Base-by-base conservation (phyloP, 2,113 vertebrate genomes). In the Lucifuga dentata region DNA sequence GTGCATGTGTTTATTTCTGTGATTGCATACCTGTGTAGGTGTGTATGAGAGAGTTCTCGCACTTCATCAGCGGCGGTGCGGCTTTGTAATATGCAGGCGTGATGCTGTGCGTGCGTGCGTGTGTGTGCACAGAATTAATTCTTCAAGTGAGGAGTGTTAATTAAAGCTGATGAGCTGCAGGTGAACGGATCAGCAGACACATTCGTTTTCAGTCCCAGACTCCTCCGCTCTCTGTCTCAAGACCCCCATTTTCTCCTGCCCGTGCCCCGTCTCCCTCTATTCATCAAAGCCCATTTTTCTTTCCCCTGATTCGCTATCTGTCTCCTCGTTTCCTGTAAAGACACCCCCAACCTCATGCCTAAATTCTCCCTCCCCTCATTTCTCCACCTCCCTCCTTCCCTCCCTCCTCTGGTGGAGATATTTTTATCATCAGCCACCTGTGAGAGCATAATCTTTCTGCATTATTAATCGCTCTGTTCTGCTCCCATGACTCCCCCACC, bases 381-480 rank as follows among this genome's bases (percentile, higher is more conserved):
- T 55, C 56, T 63, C 55, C 2, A 2, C 24, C 5, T 55, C 23
- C 26, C 48, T 56, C 36, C 19, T 17, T 72, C 51, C 15, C 26
- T 29, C 26, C 26, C 26, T 29, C 46, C 51, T 24, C 12, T 41
- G 67, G 21, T 69, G 33, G 73, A 48, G 73, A 63, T 90, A 91
- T 90, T 90, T 86, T 88, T 90, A 86, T 69, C 84, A 60, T 52
- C 65, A 24, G 77, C 68, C 86, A 88, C 84, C 88, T 87, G 86
- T 80, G 81, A 80, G 68, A 81, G 63, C 56, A 57, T 76, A 81
- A 86, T 90, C 85, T 78, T 80, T 76, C 62, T 90, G 69, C 83
- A 86, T 88, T 89, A 90, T 90, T 83, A 88, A 91, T 77, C 39
- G 58, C 13, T 41, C 59, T 66, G 15, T 56, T 75, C 64, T 73